Evolutionary conservation across 2,113 vertebrate species (phyloP), one percentile per base, ranked within the genome.

Genomic region (Ibidorhyncha struthersii): DNA sequence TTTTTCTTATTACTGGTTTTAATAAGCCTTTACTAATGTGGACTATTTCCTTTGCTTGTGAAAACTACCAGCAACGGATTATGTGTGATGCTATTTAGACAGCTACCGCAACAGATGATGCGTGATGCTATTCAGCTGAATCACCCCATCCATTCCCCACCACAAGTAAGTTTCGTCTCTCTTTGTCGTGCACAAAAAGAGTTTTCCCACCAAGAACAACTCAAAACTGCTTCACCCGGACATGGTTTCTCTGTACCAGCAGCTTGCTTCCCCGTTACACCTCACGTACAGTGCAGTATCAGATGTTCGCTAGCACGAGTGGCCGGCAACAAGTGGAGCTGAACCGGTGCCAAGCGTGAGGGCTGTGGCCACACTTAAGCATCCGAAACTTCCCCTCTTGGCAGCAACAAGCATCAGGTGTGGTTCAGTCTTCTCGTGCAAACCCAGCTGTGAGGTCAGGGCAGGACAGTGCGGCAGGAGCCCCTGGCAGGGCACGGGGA

Each of bases 351-450:
- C 92, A 93, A 93, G 80, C 6, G n/a, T 2, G 1, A 55, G 47
- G 80, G 4, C 86, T 78, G 63, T 3, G 5, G 40, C 56, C 74
- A 14, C 19, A 32, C 47, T 88, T 30, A 66, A 95, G 52, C 72
- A 93, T 59, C 79, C 1, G 2, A 83, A 92, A 86, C 69, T 66
- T 95, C 69, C 52, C 34, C 63, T 93, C 16, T 63, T 90, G 82
- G 90, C 59, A 43, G 91, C 86, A 92, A 8, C 52, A 67, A 89
- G 49, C 78, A 65, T 56, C 77, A 96, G 77, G 72, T 95, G 92
- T 56, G 38, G 34, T 90, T 87, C 2, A 3, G 22, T 25, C 73
- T 65, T 43, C 56, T 67, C 2, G 0, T 36, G 41, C 41, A 86
- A 66, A 71, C 14, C 38, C 85, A 96, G 38, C 82, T 89, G 80